Base-by-base conservation (phyloP, 2,888 invertebrate genomes). In the Aporophyla lueneburgensis region DNA sequence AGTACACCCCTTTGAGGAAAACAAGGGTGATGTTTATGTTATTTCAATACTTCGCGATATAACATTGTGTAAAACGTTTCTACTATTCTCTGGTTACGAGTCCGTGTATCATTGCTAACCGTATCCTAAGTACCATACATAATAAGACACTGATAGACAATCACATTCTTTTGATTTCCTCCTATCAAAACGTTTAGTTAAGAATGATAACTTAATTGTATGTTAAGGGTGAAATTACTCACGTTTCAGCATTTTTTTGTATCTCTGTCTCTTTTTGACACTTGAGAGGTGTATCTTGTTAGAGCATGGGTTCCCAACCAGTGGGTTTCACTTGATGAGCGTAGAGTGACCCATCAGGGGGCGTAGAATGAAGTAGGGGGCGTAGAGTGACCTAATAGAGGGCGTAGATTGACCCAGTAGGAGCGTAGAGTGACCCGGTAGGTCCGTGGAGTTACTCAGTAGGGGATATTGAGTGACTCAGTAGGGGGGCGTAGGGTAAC, bases 131-230 rank as follows among this genome's bases (percentile, higher is more conserved):
- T 80, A 84, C 70, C 66, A 24, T 79, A 80, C 54, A 76, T 76
- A 82, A 91, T 93, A 93, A 93, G 92, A 93, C 93, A 93, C 93
- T 91, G 87, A 80, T 89, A 89, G 88, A 89, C 90, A 91, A 91
- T 93, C 92, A 91, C 90, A 91, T 91, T 81, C 84, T 78, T 71
- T 70, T 65, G n/a, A 24, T 59, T 72, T 58, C 14, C 7, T 33
- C 56, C 12, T 59, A 71, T 27, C 40, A 46, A 80, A 74, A 63
- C 54, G 7, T 62, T 59, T 27, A 61, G 1, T 58, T 7, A 51
- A 66, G 46, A 61, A 54, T 40, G 53, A 24, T 33, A 54, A 33
- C n/a, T 58, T 10, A n/a, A 33, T 54, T 54, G 16, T 66, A 49
- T 49, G 49, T 49, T 14, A 27, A 6, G 5, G 16, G 33, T 33